Conservation (phyloP, 2,797 vertebrate genomes). For the Lepidocolaptes lacrymiger region DNA sequence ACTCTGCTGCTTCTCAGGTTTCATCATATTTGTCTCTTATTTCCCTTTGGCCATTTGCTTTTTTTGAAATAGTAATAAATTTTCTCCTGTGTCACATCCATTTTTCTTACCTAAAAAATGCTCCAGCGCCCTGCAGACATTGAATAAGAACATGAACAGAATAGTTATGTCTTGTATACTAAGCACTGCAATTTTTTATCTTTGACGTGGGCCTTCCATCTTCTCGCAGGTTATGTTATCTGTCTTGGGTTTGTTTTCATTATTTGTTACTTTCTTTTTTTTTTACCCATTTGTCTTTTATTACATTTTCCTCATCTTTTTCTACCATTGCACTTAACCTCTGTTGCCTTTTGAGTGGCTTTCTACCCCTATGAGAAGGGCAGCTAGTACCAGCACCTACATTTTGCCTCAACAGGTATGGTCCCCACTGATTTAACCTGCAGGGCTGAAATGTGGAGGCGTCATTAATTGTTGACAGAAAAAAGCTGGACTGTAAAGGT, state of each 20-base stretch:
- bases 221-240: background rate
- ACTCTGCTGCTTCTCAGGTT: background rate
- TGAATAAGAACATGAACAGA: background rate
- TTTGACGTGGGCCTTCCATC: background rate
- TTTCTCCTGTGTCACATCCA: fast-evolving
- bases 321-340: background rate
- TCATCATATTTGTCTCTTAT: background rate
- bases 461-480: background rate
- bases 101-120: background rate
- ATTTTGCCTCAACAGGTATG: background rate
- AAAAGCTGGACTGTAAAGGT: background rate
- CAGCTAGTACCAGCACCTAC: background rate
- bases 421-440: background rate
- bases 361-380: background rate
- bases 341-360: background rate
- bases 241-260: background rate
- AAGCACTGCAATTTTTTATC: background rate
- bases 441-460: background rate
- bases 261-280: background rate
- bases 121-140: background rate
- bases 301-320: background rate
- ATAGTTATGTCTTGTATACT: background rate
- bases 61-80: background rate
- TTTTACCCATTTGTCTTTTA: background rate
- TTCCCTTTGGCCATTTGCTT: background rate